phyloP scores from a whole-genome alignment of 1,140 invertebrate species.

The Lutraria rhynchaena region DNA sequence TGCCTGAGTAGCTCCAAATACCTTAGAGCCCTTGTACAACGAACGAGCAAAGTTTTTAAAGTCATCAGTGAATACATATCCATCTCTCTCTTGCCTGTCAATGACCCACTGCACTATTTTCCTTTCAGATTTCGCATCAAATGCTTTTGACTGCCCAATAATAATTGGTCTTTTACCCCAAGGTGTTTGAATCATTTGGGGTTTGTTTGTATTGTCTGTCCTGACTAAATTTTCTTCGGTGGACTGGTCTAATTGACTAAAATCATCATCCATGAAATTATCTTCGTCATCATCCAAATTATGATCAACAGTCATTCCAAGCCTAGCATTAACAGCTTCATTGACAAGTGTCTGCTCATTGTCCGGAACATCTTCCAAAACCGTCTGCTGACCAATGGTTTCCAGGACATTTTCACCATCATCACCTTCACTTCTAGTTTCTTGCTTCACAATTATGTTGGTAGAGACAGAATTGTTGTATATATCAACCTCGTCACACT shows the following conservation, averaged over 20 bases:
- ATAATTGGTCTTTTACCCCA: slow-evolving; percentile 58
- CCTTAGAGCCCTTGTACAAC: slow-evolving; percentile 49
- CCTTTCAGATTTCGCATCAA: slow-evolving; percentile 53
- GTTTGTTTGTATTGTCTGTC: background rate
- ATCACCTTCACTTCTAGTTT: slow-evolving; percentile 15
- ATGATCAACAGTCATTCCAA: slow-evolving; percentile 2
- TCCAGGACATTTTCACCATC: slow-evolving; percentile 31
- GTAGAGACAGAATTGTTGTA: background rate
- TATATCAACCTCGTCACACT: slow-evolving; percentile 30
- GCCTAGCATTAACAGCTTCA: slow-evolving; percentile 34
- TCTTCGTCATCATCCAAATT: slow-evolving; percentile 45
- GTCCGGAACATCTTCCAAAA: slow-evolving; percentile 33
- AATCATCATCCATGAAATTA: background rate
- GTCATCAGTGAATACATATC: slow-evolving; percentile 60
- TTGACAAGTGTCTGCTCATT: slow-evolving; percentile 40
- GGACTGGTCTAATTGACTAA: background rate
- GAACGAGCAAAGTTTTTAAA: slow-evolving; percentile 54
- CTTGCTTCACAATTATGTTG: slow-evolving; percentile 19
- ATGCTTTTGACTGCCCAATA: slow-evolving; percentile 47
- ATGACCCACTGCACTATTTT: slow-evolving; percentile 57
- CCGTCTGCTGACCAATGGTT: slow-evolving; percentile 1
- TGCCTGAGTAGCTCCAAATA: slow-evolving; percentile 51
- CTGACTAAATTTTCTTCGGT: background rate
- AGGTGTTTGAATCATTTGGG: slow-evolving; percentile 35
- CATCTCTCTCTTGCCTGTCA: slow-evolving; percentile 45